Conservation (phyloP, 2,888 invertebrate species). For the Panorpa germanica region DNA sequence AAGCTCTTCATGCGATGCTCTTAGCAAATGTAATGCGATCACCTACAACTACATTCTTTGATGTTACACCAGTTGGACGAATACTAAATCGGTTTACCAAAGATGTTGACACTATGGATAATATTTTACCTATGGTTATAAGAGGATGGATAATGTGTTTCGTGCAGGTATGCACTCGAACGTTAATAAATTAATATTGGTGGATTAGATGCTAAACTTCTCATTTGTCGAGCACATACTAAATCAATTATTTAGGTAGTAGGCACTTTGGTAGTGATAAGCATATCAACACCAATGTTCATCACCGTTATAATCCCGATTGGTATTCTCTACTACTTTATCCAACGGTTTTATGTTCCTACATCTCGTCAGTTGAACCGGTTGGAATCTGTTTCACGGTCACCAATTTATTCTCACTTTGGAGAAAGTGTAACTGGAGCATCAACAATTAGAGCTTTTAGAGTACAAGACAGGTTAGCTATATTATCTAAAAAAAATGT, state of each 20-base stretch:
- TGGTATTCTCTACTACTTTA: slow-evolving; percentile 17
- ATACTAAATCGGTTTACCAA: slow-evolving; percentile 47
- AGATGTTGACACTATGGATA: slow-evolving; percentile 45
- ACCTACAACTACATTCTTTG: slow-evolving; percentile 46
- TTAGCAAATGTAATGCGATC: slow-evolving; percentile 34
- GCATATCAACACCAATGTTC: slow-evolving; percentile 18
- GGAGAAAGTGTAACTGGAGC: slow-evolving; percentile 26
- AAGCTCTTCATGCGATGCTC: slow-evolving; percentile 34
- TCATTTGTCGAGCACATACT: too few relatives aligned
- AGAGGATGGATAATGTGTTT: too few relatives aligned
- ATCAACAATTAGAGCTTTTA: slow-evolving; percentile 28
- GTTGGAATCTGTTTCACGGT: slow-evolving; percentile 29
- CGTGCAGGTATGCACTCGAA: too few relatives aligned
- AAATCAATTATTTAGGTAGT: slow-evolving; percentile 13
- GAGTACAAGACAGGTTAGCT: slow-evolving; percentile 19
- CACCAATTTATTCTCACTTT: slow-evolving; percentile 34
- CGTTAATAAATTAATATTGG: too few relatives aligned
- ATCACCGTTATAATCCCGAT: slow-evolving; percentile 19
- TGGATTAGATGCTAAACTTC: too few relatives aligned
- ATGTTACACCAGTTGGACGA: slow-evolving; percentile 46
- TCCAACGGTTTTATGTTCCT: slow-evolving; percentile 28
- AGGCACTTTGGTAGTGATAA: slow-evolving; percentile 13
- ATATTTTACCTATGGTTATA: slow-evolving; percentile 39
- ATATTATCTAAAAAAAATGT: too few relatives aligned
- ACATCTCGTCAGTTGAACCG: slow-evolving; percentile 33